These are phyloP conservation scores for Periophthalmus modestus DNA, from an alignment of 2,113 vertebrate genomes.

Conservation along the genomic window DNA sequence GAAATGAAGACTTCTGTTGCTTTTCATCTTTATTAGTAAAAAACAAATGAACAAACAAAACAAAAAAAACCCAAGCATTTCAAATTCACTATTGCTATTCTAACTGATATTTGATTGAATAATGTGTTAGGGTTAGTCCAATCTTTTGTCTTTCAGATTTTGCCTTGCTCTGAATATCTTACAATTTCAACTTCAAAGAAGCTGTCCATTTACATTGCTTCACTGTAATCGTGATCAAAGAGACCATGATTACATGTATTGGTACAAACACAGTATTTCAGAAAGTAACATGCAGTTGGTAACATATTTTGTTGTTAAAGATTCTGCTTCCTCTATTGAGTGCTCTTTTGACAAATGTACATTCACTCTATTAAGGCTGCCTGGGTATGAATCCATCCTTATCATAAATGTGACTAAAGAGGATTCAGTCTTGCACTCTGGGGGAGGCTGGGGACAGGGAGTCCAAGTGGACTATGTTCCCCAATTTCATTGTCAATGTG, in stretches of 20 bases:
- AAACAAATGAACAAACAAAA: too few relatives aligned
- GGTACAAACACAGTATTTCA: background rate
- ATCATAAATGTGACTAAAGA: background rate
- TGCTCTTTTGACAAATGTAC: conserved; percentile 5
- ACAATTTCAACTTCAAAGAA: conserved; percentile 2
- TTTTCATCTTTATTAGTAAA: too few relatives aligned
- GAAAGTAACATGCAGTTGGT: background rate
- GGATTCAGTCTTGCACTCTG: background rate
- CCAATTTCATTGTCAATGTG: too few relatives aligned
- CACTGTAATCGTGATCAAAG: conserved; percentile 45
- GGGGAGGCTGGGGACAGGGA: too few relatives aligned
- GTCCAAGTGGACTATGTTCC: too few relatives aligned
- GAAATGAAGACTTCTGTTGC: too few relatives aligned
- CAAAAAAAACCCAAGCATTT: too few relatives aligned
- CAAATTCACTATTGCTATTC: too few relatives aligned
- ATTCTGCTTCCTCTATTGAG: background rate
- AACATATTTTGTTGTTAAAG: conserved; percentile 2
- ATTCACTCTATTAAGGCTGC: background rate
- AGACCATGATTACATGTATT: conserved; percentile 22
- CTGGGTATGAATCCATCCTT: background rate
- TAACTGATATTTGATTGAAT: too few relatives aligned
- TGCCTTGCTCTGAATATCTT: conserved; percentile 10
- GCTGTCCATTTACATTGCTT: conserved; percentile 15
- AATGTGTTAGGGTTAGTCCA: too few relatives aligned
- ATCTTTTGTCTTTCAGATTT: conserved; percentile 31